Conservation (phyloP, 1,140 invertebrate species). For the Sminthurides bifidus region DNA sequence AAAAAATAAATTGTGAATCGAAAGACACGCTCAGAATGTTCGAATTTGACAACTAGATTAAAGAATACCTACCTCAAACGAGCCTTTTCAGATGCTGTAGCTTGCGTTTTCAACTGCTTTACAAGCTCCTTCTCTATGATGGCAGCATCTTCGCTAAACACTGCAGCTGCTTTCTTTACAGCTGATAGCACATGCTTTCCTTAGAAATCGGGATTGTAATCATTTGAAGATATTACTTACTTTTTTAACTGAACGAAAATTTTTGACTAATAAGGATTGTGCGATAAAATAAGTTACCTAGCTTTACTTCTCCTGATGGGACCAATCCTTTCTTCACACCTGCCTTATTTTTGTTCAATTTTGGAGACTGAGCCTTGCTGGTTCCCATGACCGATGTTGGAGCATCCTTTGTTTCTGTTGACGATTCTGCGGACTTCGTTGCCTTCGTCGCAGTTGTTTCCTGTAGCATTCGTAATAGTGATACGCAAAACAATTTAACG, state of each 20-base stretch:
- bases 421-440: background rate
- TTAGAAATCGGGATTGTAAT: no score
- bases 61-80: conserved; percentile 22
- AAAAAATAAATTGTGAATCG: conserved; percentile 4
- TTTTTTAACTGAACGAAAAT: background rate
- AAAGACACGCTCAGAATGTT: no score
- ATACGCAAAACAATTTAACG: no score
- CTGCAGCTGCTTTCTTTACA: conserved; percentile 53
- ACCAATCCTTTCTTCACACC: background rate
- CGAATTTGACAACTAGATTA: no score
- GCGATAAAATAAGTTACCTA: background rate
- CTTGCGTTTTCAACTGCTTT: conserved; percentile 47
- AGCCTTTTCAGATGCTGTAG: conserved; percentile 32
- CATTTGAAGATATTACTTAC: background rate
- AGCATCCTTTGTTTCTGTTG: background rate
- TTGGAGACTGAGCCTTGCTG: background rate
- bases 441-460: no score
- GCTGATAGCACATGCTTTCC: conserved; percentile 37
- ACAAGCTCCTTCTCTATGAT: conserved; percentile 63
- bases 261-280: background rate
- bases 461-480: no score
- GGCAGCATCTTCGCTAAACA: conserved; percentile 50
- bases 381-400: background rate
- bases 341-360: background rate
- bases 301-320: background rate